A percentile compares a stretch with the other conserved stretches of the same genome.
Evolutionary conservation across 2,888 invertebrate genomes (phyloP).

Genomic region (Aquatica leii): DNA sequence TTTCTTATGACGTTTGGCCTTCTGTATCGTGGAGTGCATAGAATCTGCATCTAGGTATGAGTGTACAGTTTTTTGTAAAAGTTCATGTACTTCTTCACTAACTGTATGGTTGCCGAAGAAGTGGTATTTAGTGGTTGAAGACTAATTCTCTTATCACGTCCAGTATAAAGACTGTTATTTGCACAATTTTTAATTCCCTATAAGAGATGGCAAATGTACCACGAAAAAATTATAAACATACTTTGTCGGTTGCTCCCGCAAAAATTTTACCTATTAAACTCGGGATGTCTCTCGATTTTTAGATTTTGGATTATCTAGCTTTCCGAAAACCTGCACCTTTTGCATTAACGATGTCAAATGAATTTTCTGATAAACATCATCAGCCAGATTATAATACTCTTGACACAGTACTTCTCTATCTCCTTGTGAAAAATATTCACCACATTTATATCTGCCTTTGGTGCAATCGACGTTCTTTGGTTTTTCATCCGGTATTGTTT

Average conservation of each 20-base stretch:
- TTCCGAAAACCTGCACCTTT: background rate
- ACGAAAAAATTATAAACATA: background rate
- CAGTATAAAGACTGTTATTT: too few relatives aligned
- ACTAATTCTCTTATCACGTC: background rate
- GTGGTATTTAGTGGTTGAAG: background rate
- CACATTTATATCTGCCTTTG: background rate
- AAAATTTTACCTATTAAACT: background rate
- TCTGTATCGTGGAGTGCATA: background rate
- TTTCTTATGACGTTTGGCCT: background rate
- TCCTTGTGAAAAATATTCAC: too few relatives aligned
- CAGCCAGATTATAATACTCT: too few relatives aligned
- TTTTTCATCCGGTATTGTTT: background rate
- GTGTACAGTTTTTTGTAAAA: background rate
- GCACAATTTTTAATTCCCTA: too few relatives aligned
- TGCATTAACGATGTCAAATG: background rate
- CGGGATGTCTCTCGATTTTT: background rate
- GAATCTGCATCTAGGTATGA: background rate
- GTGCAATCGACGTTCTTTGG: background rate
- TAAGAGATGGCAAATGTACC: background rate
- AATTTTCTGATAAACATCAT: background rate
- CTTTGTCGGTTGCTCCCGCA: background rate
- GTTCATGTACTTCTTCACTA: background rate
- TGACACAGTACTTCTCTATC: too few relatives aligned
- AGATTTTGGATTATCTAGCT: too few relatives aligned
- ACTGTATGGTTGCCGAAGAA: background rate